Base-by-base conservation (phyloP, 2,797 vertebrate genomes). In the Lemur catta region DNA sequence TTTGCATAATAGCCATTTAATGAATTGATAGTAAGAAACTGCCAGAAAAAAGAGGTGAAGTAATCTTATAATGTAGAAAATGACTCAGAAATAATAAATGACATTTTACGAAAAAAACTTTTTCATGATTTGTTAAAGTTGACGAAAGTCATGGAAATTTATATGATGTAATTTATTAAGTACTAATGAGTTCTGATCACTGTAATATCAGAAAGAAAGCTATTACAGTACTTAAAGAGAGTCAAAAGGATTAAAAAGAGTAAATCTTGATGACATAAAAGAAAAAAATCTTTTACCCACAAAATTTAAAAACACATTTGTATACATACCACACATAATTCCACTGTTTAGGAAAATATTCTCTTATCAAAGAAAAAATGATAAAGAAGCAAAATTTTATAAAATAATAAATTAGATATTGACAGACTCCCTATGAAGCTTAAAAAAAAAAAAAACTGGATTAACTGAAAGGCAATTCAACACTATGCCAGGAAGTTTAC, bases 181-280 rank as follows among this genome's bases (percentile, higher is more conserved):
- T 84, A 84, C 20, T 91, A 80, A 17, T 95, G 78, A 88, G 33
- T 95, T 96, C 67, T 91, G 91, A 74, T 76, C 79, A 96, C 41
- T 97, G 72, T 78, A 96, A 96, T 15, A 41, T 80, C 96, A 96
- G 92, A 94, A 69, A 69, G 90, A 98, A 88, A 97, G 96, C 91
- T 85, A 98, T 46, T 91, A 97, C 30, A 96, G 80, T 52, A 89
- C 71, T 95, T 91, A 59, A 97, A 72, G 17, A 75, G 88, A 84
- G 69, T 94, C 97, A 95, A 98, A 96, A 97, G 84, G 38, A 97
- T 92, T 92, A 75, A 95, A 96, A 81, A 38, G 93, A 98, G 95
- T 94, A 89, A 69, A 97, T 75, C 89, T 97, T 0, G 4, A 71
- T 0, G 69, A 67, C 65, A 81, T 72, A 96, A 90, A 76, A 79